Evolutionary conservation across 2,797 vertebrate species (phyloP).

Genomic region (Hoplostethus atlanticus): DNA sequence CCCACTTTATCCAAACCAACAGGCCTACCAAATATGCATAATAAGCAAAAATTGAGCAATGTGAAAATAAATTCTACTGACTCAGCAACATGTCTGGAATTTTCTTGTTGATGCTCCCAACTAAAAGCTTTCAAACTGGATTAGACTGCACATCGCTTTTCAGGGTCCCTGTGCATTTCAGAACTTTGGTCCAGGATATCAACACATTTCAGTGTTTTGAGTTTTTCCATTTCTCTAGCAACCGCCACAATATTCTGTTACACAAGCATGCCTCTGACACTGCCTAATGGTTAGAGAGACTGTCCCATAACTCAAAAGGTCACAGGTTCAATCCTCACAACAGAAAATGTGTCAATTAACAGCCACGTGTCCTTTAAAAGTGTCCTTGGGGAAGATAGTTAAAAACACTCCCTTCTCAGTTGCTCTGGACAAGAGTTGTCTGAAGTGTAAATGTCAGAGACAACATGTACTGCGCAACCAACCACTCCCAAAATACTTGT

Average conservation of each 20-base stretch:
- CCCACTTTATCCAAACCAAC: conserved; percentile 14
- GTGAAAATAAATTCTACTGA: conserved; percentile 5
- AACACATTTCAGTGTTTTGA: neutral
- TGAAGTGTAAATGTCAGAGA: neutral
- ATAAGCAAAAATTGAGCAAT: conserved; percentile 12
- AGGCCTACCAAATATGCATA: conserved; percentile 4
- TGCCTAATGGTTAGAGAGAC: neutral
- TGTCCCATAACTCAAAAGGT: neutral
- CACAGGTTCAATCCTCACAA: no score
- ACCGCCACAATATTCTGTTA: neutral
- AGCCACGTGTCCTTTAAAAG: neutral
- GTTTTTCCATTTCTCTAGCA: neutral
- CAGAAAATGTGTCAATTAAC: neutral
- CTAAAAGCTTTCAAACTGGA: neutral
- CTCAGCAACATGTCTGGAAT: neutral
- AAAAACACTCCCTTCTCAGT: neutral
- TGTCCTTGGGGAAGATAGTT: neutral
- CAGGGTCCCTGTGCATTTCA: neutral
- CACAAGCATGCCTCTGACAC: neutral
- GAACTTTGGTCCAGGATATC: neutral
- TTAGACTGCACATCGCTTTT: neutral
- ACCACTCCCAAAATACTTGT: neutral
- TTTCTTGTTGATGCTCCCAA: neutral
- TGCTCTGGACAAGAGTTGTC: neutral
- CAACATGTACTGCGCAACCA: conserved; percentile 4